Evolutionary conservation across 2,113 vertebrate species (phyloP), one percentile per base, ranked within the genome.

Genomic region (Gallinago paraguaiae): DNA sequence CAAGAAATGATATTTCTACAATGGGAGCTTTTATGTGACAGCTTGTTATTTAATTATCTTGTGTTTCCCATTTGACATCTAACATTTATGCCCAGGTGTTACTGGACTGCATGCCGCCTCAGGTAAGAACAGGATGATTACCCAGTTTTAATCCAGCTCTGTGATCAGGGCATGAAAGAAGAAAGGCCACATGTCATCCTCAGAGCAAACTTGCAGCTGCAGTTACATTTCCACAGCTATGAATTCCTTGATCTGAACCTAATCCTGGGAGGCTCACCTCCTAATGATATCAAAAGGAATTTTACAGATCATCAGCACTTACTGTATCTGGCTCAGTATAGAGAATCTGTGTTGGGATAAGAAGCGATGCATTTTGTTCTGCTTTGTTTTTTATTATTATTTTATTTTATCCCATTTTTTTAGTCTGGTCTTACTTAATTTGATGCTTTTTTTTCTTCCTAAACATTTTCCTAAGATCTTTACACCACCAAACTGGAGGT

Each of bases 161-260:
- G 43, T 57, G 59, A 59, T 27, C 4, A 1, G 24, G 54, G 10
- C 25, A 18, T 1, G 5, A n/a, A 51, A 70, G n/a, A 61, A 85
- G 61, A 74, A 90, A 77, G 31, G 7, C 20, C 0, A 0, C 5
- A 1, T 13, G 28, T 19, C 46, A 28, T 41, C 71, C 70, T 82
- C 18, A 54, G 30, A 87, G 61, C 24, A 82, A 75, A 72, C 17
- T 11, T 75, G 14, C 45, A 61, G 43, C 43, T 68, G n/a, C 37
- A 27, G 61, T 78, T 76, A 4, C 6, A 9, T n/a, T 80, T 88
- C 46, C 22, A 61, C 54, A 72, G 18, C 13, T 56, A 15, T n/a
- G 1, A 54, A 27, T 48, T 86, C 41, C 31, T 70, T 35, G 11
- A 23, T 15, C 12, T 61, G 22, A 65, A 2, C 33, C 12, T 45